A percentile compares a stretch with the other conserved stretches of the same genome.
Conservation (phyloP, 2,113 vertebrate species). For the Gasterosteus aculeatus region DNA sequence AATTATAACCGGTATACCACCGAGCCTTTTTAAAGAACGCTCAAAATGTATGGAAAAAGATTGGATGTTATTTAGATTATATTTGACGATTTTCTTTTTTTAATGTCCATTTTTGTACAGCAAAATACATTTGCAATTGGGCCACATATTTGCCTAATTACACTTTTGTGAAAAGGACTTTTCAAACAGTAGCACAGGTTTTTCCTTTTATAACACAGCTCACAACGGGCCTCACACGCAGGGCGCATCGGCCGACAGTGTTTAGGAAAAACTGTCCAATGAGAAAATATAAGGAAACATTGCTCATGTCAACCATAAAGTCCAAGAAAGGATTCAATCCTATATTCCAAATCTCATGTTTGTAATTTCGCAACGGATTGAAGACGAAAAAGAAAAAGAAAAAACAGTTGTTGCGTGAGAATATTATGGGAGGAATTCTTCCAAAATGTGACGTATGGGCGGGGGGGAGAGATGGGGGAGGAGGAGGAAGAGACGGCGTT, state of each 20-base stretch:
- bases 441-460: slow-evolving; percentile 32
- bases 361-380: not conserved
- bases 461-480: slow-evolving; percentile 24
- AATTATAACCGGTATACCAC: too few species aligned
- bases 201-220: too few species aligned
- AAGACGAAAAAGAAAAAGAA: not conserved
- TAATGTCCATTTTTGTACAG: not conserved
- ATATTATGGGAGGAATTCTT: slow-evolving; percentile 21
- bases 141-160: not conserved
- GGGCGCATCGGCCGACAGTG: not conserved
- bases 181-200: not conserved
- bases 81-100: not conserved
- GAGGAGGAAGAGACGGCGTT: slow-evolving; percentile 46
- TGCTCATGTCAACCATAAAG: too few species aligned
- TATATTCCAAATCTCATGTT: not conserved
- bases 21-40: not conserved
- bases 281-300: not conserved
- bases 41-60: not conserved
- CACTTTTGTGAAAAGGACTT: not conserved
- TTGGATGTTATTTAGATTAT: too few species aligned
- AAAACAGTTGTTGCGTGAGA: not conserved
- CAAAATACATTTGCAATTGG: not conserved
- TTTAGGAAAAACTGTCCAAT: not conserved
- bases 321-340: not conserved
- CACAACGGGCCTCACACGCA: not conserved